phyloP scores from a whole-genome alignment of 2,888 invertebrate species.

The Metalampra italica region DNA sequence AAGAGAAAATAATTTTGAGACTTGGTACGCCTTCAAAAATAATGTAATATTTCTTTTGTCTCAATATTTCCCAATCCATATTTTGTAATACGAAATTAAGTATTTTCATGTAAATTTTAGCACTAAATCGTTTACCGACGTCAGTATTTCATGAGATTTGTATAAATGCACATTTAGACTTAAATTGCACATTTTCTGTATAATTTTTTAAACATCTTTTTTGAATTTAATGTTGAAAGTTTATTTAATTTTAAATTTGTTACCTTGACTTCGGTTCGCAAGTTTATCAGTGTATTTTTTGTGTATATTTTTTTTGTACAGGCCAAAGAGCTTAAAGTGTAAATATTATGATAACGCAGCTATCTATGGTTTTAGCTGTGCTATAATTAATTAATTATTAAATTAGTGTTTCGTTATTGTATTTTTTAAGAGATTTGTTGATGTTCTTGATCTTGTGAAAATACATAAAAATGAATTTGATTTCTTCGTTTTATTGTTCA shows the following conservation, averaged over 20 bases:
- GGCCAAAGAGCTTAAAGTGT: slow-evolving; percentile 76
- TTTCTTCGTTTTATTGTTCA: slow-evolving; percentile 9
- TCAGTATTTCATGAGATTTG: slow-evolving; percentile 44
- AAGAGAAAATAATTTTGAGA: no score
- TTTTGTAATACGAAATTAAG: slow-evolving; percentile 14
- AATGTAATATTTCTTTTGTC: neutral
- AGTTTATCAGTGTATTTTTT: slow-evolving; percentile 49
- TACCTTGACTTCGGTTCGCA: slow-evolving; percentile 60
- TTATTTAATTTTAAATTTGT: slow-evolving; percentile 74
- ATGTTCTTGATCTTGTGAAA: slow-evolving; percentile 77
- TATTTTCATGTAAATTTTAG: slow-evolving; percentile 41
- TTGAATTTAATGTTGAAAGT: slow-evolving; percentile 70
- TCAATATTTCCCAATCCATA: neutral
- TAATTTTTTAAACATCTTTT: slow-evolving; percentile 58
- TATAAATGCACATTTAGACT: slow-evolving; percentile 16
- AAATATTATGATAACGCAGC: slow-evolving; percentile 61
- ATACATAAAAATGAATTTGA: slow-evolving; percentile 69
- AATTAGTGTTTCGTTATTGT: slow-evolving; percentile 71
- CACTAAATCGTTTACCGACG: slow-evolving; percentile 50
- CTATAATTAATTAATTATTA: slow-evolving; percentile 21
- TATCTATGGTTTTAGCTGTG: slow-evolving; percentile 44
- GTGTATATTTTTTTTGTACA: slow-evolving; percentile 63
- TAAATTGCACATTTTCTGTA: slow-evolving; percentile 28
- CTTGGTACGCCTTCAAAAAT: no score
- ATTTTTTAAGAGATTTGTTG: slow-evolving; percentile 77